These are phyloP conservation scores for Neotoma lepida DNA, from an alignment of 2,113 vertebrate genomes.

Conservation along the genomic window DNA sequence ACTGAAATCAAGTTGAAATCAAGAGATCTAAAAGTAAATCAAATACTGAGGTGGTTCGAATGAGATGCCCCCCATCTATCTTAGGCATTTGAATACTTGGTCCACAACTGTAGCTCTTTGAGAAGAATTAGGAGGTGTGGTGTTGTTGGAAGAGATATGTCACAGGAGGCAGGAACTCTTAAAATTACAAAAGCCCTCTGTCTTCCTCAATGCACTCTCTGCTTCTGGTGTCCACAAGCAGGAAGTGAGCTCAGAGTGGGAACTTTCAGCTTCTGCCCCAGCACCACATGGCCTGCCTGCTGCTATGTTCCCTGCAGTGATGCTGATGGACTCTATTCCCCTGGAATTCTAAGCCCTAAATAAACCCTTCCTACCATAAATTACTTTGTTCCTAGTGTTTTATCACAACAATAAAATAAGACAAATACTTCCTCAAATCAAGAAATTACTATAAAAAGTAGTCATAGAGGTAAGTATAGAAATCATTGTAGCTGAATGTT, in stretches of 20 bases:
- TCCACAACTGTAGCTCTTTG: not conserved
- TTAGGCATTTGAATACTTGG: not conserved
- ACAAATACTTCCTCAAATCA: not conserved
- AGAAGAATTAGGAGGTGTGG: not conserved
- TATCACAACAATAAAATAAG: not conserved
- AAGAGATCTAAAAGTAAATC: not conserved
- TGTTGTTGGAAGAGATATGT: not conserved
- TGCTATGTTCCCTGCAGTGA: not conserved
- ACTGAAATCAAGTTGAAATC: not conserved
- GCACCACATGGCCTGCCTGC: too few species aligned
- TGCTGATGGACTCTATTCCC: not conserved
- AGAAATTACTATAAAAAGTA: not conserved
- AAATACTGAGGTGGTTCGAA: not conserved
- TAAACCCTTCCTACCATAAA: not conserved
- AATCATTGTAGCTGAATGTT: not conserved
- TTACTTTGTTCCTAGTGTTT: not conserved
- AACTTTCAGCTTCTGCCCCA: not conserved
- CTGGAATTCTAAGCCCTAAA: not conserved
- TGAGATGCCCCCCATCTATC: not conserved
- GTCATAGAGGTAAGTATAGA: not conserved
- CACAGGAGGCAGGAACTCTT: not conserved
- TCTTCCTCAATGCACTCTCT: not conserved
- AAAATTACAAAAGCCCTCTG: not conserved
- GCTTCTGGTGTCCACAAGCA: not conserved
- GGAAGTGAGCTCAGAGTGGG: not conserved